These are phyloP conservation scores for Apamea crenata DNA, from an alignment of 2,888 invertebrate species.

Conservation along the genomic window DNA sequence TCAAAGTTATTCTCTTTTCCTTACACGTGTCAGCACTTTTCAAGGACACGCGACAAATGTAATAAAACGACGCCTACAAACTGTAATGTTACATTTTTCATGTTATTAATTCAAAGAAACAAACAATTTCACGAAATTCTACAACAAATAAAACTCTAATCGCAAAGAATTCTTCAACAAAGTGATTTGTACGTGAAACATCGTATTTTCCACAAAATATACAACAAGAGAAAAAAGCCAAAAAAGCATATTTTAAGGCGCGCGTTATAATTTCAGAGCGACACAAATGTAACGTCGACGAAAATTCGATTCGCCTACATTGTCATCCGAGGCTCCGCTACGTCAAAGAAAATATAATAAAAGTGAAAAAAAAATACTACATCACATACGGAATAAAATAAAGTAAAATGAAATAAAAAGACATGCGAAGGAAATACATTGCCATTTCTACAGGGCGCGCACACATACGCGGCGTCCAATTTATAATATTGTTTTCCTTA, in stretches of 20 bases:
- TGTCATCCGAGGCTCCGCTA: slow-evolving; percentile 65
- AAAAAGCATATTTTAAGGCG: slow-evolving; percentile 67
- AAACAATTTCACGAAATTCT: slow-evolving; percentile 34
- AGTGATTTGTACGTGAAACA: slow-evolving; percentile 55
- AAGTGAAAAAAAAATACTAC: slow-evolving; percentile 83
- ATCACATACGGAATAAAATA: slow-evolving; percentile 86
- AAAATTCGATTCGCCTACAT: slow-evolving; percentile 69
- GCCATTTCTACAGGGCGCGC: slow-evolving; percentile 75
- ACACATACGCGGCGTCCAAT: slow-evolving; percentile 84
- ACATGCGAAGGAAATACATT: slow-evolving; percentile 82
- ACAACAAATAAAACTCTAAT: slow-evolving; percentile 54
- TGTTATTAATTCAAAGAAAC: slow-evolving; percentile 57
- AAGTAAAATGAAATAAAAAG: slow-evolving; percentile 87
- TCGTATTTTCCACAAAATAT: slow-evolving; percentile 53
- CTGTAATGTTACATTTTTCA: slow-evolving; percentile 41
- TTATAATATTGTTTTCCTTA: slow-evolving; percentile 91
- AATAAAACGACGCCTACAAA: slow-evolving; percentile 51
- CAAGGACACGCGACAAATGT: slow-evolving; percentile 51
- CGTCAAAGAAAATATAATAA: slow-evolving; percentile 80
- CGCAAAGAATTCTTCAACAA: slow-evolving; percentile 53
- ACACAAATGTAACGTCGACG: slow-evolving; percentile 56
- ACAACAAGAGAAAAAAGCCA: slow-evolving; percentile 38
- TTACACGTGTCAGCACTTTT: slow-evolving; percentile 56
- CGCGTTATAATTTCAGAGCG: slow-evolving; percentile 64
- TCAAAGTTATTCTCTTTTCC: slow-evolving; percentile 50